Evolutionary conservation across 2,113 vertebrate genomes (phyloP), one percentile per base, ranked within the genome.

Genomic region (Hymenochirus boettgeri): DNA sequence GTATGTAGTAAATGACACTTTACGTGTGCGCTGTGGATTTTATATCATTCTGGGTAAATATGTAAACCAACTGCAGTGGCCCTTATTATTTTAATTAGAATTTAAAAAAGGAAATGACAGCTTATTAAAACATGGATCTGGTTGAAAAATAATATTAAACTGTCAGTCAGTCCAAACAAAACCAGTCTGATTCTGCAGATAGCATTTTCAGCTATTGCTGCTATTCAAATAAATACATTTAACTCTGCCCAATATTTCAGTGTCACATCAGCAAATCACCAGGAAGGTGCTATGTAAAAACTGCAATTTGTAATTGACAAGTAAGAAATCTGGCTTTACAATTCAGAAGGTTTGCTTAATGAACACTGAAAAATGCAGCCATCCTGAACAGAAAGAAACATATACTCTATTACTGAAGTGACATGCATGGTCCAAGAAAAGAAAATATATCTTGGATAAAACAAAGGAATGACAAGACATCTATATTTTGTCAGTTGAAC

Each of bases 171-270:
- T 65, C 39, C 31, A 57, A n/a, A 35, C 54, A 57, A 11, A 17
- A 7, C 6, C 39, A 47, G 13, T 26, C 26, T 65, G 11, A 33
- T 33, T 33, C 37, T 18, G 39, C 39, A 46, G 46, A 57, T 4
- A 47, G 12, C 26, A 7, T 47, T 55, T 56, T 42, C 37, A 65
- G 46, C 46, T n/a, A n/a, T 12, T 47, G 39, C 52, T 12, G 5
- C 39, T 47, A 39, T 55, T 47, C 37, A 65, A 65, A 65, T 55
- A 55, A 55, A 55, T 26, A 63, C 61, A 55, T 63, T 45, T 45
- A 62, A 53, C 54, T 53, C 50, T 17, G n/a, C 23, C 17, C 37
- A 64, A 64, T 64, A 45, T 64, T 55, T 55, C 51, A 27, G 29
- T 63, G 51, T 55, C 61, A 64, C 31, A 27, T 35, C 50, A 54